Percentiles rank a stretch among this genome's conserved stretches.
Evolutionary conservation across 2,888 invertebrate species (phyloP).

Genomic region (Dolichopus griseipennis): DNA sequence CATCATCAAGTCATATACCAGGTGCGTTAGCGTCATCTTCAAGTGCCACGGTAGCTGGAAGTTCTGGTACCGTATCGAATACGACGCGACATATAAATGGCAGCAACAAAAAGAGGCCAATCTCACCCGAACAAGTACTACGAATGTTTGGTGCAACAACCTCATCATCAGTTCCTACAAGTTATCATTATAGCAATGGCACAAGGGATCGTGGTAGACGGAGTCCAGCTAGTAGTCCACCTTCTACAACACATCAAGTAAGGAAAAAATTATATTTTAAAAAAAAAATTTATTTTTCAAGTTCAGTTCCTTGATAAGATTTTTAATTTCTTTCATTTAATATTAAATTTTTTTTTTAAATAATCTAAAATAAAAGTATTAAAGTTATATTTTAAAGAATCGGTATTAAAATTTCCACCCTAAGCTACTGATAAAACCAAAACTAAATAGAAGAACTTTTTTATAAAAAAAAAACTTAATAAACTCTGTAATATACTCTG

Average conservation of each 20-base stretch:
- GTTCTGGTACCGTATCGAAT: slow-evolving; percentile 33
- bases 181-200: slow-evolving; percentile 44
- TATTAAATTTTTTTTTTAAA: no score
- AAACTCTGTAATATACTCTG: no score
- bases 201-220: slow-evolving; percentile 42
- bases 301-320: no score
- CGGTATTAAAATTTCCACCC: background rate
- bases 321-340: no score
- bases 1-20: slow-evolving; percentile 51
- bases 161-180: slow-evolving; percentile 46
- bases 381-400: no score
- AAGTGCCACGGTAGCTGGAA: slow-evolving; percentile 27
- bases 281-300: no score
- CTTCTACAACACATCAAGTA: slow-evolving; percentile 69
- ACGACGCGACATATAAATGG: slow-evolving; percentile 46
- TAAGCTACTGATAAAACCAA: background rate
- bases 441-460: no score
- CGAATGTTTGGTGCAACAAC: slow-evolving; percentile 53
- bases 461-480: no score
- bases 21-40: slow-evolving; percentile 37
- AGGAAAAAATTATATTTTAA: slow-evolving; percentile 25
- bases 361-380: no score
- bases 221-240: slow-evolving; percentile 68
- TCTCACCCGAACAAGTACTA: slow-evolving; percentile 76
- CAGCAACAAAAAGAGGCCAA: slow-evolving; percentile 59